phyloP scores from a whole-genome alignment of 1,140 invertebrate species.

The Dreissena polymorpha region DNA sequence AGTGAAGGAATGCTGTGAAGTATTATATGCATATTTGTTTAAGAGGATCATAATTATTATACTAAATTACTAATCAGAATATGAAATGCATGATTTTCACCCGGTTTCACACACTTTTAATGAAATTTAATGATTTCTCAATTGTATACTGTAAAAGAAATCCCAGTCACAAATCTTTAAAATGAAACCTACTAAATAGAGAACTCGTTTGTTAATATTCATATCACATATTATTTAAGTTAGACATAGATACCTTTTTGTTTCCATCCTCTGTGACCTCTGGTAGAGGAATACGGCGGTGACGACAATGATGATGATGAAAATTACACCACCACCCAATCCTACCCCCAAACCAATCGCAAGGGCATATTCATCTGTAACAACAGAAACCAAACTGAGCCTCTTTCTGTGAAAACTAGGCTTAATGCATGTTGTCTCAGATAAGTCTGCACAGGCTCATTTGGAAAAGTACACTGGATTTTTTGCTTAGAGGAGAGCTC shows the following conservation, averaged over 20 bases:
- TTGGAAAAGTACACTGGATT: not conserved
- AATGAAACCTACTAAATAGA: not conserved
- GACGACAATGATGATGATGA: slow-evolving; percentile 19
- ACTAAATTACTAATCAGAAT: no score
- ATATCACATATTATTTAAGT: no score
- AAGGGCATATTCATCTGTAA: slow-evolving; percentile 36
- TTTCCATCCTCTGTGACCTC: not conserved
- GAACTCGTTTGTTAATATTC: no score
- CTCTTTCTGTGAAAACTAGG: no score
- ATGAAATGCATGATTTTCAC: no score
- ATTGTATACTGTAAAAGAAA: not conserved
- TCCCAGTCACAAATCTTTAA: not conserved
- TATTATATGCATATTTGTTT: no score
- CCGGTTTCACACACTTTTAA: not conserved
- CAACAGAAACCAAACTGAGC: slow-evolving; percentile 1
- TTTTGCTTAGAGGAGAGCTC: not conserved
- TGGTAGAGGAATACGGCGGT: slow-evolving; percentile 13
- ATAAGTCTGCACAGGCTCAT: not conserved
- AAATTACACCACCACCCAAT: slow-evolving; percentile 24
- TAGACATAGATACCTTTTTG: no score
- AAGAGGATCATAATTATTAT: no score
- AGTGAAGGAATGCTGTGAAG: no score
- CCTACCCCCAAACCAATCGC: slow-evolving; percentile 42
- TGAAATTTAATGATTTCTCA: not conserved
- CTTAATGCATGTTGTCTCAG: not conserved